Evolutionary conservation across 2,888 invertebrate genomes (phyloP).

Genomic region (Villa cingulata): DNA sequence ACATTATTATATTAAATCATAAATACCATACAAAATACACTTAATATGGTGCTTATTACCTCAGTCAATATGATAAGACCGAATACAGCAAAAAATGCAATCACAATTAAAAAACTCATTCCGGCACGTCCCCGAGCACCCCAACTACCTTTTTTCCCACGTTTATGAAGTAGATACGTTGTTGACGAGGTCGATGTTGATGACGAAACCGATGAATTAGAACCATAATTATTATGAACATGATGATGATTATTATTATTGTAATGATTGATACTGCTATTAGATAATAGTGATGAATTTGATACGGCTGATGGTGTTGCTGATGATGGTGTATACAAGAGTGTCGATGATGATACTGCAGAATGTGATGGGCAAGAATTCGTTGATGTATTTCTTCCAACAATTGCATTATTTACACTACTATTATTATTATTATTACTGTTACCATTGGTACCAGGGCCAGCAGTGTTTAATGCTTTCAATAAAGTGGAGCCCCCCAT

Average conservation of each 20-base stretch:
- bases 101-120: conserved; percentile 79
- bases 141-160: conserved; percentile 32
- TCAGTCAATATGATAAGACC: conserved; percentile 78
- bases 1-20: no score
- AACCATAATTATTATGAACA: background rate
- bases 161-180: conserved; percentile 20
- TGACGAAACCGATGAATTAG: conserved; percentile 9
- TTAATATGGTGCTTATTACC: conserved; percentile 36
- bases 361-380: conserved; percentile 1
- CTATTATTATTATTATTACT: no score
- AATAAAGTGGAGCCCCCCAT: conserved; percentile 29
- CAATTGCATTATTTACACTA: background rate
- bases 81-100: conserved; percentile 82
- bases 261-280: background rate
- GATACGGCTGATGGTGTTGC: background rate
- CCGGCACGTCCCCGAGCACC: conserved; percentile 60
- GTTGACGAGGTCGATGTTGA: conserved; percentile 11
- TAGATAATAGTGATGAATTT: background rate
- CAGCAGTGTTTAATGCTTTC: conserved; percentile 5
- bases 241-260: background rate
- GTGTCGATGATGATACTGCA: conserved; percentile 1
- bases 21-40: no score
- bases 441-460: background rate
- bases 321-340: conserved; percentile 3
- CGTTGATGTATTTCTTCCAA: background rate